phyloP scores from a whole-genome alignment of 2,113 vertebrate genomes.

The Corydoras maculifer region DNA sequence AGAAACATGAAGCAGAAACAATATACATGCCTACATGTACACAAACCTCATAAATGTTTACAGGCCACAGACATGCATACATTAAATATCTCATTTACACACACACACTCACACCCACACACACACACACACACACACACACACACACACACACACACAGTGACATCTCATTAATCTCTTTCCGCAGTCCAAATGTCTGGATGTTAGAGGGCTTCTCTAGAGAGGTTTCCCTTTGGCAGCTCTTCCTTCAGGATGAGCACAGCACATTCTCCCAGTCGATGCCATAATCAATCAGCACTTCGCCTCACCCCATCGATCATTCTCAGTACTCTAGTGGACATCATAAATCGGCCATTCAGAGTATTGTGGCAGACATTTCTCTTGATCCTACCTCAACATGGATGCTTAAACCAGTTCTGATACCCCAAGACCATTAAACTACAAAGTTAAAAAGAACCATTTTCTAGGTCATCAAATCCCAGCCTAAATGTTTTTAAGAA shows the following conservation, averaged over 20 bases:
- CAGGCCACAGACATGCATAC: neutral
- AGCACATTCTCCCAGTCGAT: conserved; percentile 59
- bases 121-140: conserved; percentile 23
- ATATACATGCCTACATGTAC: no score
- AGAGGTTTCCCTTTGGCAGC: conserved; percentile 43
- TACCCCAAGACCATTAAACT: no score
- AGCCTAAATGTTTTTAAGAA: no score
- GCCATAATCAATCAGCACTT: conserved; percentile 65
- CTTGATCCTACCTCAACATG: conserved; percentile 10
- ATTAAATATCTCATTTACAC: conserved; percentile 8
- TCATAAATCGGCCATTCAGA: conserved; percentile 64
- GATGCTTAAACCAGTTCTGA: neutral
- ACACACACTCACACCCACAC: conserved; percentile 15
- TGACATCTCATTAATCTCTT: conserved; percentile 57
- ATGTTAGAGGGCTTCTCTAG: conserved; percentile 51
- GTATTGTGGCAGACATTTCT: conserved; percentile 43
- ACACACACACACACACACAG: conserved; percentile 21
- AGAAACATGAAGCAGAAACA: no score
- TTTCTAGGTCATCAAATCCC: no score
- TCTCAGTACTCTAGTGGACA: conserved; percentile 59
- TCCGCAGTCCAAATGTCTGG: conserved; percentile 51
- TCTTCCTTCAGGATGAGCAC: conserved; percentile 51
- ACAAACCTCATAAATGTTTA: no score
- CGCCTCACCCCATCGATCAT: conserved; percentile 58
- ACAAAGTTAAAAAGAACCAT: no score